Base-by-base conservation (phyloP, 2,797 vertebrate species). In the Gymnothorax javanicus region DNA sequence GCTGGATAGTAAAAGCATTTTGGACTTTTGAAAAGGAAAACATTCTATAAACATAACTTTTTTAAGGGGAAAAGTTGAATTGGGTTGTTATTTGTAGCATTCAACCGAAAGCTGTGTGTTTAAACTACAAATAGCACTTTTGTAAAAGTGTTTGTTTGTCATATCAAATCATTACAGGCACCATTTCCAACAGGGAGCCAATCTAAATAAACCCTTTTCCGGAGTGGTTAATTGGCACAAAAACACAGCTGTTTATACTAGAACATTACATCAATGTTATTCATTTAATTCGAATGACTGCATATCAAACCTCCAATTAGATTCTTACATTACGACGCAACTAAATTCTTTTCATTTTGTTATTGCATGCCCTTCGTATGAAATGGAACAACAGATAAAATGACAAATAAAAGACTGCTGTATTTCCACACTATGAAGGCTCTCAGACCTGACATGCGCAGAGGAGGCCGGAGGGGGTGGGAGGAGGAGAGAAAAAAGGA, bases 401-500 rank as follows among this genome's bases (percentile, higher is more conserved):
- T 8, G 52, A 57, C 52, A 82, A 54, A 56, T 4, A n/a, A 82
- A 81, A 81, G 17, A 54, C 57, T 23, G 56, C 20, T 33, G 27
- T 69, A 8, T 73, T 50, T 43, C 17, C 3, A 11, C 6, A 15
- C 75, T 77, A 4, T 52, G 13, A 73, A 15, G 75, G 75, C 17
- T 4, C 20, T 79, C 54, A 13, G 56, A n/a, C 54, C 56, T 13
- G 13, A 50, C 13, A 56, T 17, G 2, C 9, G 13, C 7, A 57
- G 20, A 50, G 52, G 50, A 82, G 79, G 79, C 57, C 52, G 79
- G 79, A 82, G 15, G 79, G n/a, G 81, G n/a, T 64, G 43, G 20
- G 52, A 12, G 43, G 23, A 77, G 69, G 85, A 43, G 56, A 43
- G 57, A 86, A 77, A 1, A 60, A 52, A 56, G 17, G 79, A 60